Percentiles rank a stretch among this genome's conserved stretches.
phyloP scores from a whole-genome alignment of 2,888 invertebrate species.

The Himalopsyche anomala region DNA sequence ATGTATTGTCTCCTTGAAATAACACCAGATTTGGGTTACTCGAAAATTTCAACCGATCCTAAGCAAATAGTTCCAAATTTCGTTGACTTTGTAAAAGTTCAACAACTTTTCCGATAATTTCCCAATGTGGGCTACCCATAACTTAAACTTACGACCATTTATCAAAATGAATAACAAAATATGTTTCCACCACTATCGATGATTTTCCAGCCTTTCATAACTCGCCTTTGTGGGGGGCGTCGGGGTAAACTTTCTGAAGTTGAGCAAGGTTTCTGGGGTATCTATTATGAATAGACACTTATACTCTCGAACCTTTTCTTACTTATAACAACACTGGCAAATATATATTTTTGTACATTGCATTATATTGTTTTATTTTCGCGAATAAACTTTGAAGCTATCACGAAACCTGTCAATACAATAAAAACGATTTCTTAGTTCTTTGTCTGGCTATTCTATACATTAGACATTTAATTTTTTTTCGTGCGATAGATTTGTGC shows the following conservation, averaged over 20 bases:
- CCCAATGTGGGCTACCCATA: slow-evolving; percentile 7
- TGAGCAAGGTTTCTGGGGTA: not conserved
- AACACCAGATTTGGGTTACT: not conserved
- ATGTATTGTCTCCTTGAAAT: no score
- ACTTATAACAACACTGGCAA: not conserved
- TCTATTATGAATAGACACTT: slow-evolving; percentile 5
- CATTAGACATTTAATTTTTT: no score
- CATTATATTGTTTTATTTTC: no score
- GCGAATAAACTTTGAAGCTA: no score
- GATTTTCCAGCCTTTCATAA: slow-evolving; percentile 26
- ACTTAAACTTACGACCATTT: slow-evolving; percentile 14
- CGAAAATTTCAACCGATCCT: not conserved
- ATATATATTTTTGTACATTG: no score
- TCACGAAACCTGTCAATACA: no score
- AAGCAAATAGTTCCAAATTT: slow-evolving; percentile 20
- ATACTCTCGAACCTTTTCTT: not conserved
- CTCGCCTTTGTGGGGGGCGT: not conserved
- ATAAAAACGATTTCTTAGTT: no score
- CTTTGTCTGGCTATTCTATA: no score
- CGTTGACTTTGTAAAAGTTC: slow-evolving; percentile 29
- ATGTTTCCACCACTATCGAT: slow-evolving; percentile 5
- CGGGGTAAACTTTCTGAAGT: slow-evolving; percentile 20
- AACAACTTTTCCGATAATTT: slow-evolving; percentile 26
- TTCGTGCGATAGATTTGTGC: no score
- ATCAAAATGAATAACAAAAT: slow-evolving; percentile 34